These are phyloP conservation scores for Colius striatus DNA, from an alignment of 2,113 vertebrate genomes.

Conservation along the genomic window DNA sequence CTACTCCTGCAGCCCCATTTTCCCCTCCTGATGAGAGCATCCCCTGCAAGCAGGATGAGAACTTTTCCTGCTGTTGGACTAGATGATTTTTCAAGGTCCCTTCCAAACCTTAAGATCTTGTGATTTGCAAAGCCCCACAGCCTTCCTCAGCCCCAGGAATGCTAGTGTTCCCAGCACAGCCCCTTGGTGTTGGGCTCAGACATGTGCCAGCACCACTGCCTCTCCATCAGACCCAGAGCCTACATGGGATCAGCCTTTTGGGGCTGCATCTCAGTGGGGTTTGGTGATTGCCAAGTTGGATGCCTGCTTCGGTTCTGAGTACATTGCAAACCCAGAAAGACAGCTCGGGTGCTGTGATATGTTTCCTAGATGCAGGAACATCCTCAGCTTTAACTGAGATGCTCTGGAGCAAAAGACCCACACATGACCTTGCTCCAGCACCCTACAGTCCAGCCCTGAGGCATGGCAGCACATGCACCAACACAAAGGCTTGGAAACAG, in stretches of 20 bases:
- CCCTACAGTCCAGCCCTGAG: background rate
- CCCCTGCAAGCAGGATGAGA: no score
- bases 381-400: background rate
- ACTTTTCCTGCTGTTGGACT: no score
- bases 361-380: background rate
- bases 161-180: fast-evolving
- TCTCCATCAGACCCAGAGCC: background rate
- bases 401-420: background rate
- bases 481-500: background rate
- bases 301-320: background rate
- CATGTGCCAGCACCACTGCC: background rate
- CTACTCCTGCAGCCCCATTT: background rate
- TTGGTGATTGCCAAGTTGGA: background rate
- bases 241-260: background rate
- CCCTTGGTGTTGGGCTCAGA: background rate
- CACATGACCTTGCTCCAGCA: fast-evolving
- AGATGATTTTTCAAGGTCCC: no score
- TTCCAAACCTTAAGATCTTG: no score
- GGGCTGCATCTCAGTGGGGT: background rate
- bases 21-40: background rate
- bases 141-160: background rate
- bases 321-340: background rate
- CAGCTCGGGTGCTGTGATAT: fast-evolving
- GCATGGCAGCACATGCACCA: background rate
- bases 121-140: background rate